Evolutionary conservation across 2,888 invertebrate genomes (phyloP).

Genomic region (Erebia palarica): DNA sequence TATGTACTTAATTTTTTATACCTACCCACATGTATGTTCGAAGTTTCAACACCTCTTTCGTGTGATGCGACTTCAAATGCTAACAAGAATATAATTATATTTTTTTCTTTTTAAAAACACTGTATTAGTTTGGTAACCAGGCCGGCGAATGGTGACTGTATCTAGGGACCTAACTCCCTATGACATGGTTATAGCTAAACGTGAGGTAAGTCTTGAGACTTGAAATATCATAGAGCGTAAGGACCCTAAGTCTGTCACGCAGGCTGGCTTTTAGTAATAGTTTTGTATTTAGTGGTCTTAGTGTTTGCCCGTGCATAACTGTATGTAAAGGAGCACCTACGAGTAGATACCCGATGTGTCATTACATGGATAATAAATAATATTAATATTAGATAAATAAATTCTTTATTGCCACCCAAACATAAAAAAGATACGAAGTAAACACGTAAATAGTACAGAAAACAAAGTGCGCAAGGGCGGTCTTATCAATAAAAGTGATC

Average conservation of each 20-base stretch:
- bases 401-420: no score
- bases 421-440: no score
- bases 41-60: conserved; percentile 10
- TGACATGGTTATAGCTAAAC: conserved; percentile 25
- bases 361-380: conserved; percentile 80
- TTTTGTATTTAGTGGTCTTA: conserved; percentile 68
- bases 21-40: conserved; percentile 48
- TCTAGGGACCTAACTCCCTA: background rate
- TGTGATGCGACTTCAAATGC: conserved; percentile 37
- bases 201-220: conserved; percentile 38
- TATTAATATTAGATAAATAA: no score
- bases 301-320: conserved; percentile 66
- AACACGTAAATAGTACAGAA: no score
- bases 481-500: no score
- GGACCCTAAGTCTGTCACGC: conserved; percentile 38
- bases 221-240: background rate
- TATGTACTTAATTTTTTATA: conserved; percentile 70
- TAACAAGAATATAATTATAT: conserved; percentile 48
- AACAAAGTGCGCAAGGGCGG: no score
- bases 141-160: conserved; percentile 25
- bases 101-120: conserved; percentile 48
- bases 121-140: conserved; percentile 54
- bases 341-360: conserved; percentile 67
- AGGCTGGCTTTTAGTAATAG: conserved; percentile 59
- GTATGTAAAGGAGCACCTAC: conserved; percentile 75